These are phyloP conservation scores for Lacerta viridis DNA, from an alignment of 2,797 vertebrate species.

Conservation along the genomic window DNA sequence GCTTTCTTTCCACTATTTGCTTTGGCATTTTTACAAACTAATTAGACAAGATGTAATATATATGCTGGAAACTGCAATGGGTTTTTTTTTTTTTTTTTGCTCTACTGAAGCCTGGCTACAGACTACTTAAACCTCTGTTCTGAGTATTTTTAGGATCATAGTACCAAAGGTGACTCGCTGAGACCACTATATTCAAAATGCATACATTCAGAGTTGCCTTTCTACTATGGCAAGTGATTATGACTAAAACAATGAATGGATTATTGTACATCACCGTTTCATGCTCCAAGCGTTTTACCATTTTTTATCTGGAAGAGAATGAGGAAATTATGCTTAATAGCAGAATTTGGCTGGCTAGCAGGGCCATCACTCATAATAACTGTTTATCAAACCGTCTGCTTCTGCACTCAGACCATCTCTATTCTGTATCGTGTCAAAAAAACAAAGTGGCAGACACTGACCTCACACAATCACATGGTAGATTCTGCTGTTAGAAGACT, in stretches of 20 bases:
- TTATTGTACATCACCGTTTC: neutral
- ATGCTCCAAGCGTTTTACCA: neutral
- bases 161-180: neutral
- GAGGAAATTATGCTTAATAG: neutral
- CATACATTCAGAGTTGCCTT: neutral
- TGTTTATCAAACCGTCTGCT: neutral
- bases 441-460: neutral
- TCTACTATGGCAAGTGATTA: neutral
- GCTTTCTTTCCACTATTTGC: neutral
- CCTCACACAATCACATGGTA: neutral
- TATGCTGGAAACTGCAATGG: neutral
- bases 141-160: neutral
- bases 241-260: neutral
- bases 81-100: neutral
- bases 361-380: neutral
- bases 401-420: neutral
- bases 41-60: slow-evolving; percentile 1
- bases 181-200: neutral
- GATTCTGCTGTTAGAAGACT: neutral
- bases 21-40: neutral
- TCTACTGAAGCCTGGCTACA: neutral
- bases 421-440: neutral
- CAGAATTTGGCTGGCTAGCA: neutral
- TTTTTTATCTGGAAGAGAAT: neutral
- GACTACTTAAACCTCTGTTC: neutral